Evolutionary conservation across 1,140 invertebrate genomes (phyloP).

Genomic region (Oncopeltus fasciatus): DNA sequence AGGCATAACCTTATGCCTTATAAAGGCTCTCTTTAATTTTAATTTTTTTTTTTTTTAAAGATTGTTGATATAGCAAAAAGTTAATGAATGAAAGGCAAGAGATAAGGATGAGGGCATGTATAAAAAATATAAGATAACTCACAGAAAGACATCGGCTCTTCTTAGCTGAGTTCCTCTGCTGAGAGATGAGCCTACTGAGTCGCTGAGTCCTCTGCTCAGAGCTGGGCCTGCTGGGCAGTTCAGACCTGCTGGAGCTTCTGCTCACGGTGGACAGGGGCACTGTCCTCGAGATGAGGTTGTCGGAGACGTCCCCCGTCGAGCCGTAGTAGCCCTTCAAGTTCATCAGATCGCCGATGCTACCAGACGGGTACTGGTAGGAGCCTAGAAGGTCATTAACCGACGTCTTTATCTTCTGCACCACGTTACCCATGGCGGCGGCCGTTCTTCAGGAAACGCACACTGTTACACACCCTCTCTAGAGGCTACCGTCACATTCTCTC

Average conservation of each 20-base stretch:
- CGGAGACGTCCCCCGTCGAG: conserved; percentile 9
- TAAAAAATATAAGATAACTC: too few species aligned
- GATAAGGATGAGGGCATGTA: too few species aligned
- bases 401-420: not conserved
- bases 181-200: conserved; percentile 45
- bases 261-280: conserved; percentile 54
- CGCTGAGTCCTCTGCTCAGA: conserved; percentile 47
- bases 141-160: not conserved
- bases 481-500: too few species aligned
- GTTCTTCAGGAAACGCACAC: not conserved
- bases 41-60: too few species aligned
- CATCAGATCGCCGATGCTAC: conserved; percentile 63
- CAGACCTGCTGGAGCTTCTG: conserved; percentile 23
- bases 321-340: conserved; percentile 54
- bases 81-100: too few species aligned
- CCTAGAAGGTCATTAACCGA: not conserved
- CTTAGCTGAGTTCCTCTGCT: conserved; percentile 22
- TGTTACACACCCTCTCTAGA: not conserved
- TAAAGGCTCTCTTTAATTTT: too few species aligned
- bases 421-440: not conserved
- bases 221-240: too few species aligned
- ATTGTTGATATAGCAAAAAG: too few species aligned
- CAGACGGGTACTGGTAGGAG: conserved; percentile 24
- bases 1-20: too few species aligned
- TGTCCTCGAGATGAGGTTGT: conserved; percentile 39